Evolutionary conservation across 2,888 invertebrate species (phyloP).

Genomic region (Microctonus hyperodae): DNA sequence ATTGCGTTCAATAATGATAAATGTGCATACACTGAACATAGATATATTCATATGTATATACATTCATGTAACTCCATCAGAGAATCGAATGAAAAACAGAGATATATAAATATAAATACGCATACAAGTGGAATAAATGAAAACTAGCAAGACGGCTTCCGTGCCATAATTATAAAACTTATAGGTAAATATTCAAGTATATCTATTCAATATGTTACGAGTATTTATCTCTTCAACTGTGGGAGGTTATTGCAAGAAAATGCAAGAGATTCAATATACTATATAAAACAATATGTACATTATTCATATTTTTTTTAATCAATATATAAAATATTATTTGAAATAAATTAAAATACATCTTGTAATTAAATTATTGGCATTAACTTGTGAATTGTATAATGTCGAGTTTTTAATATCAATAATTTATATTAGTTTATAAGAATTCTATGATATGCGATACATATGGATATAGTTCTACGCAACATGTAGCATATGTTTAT

Average conservation of each 20-base stretch:
- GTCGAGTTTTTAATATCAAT: no score
- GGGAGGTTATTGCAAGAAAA: slow-evolving; percentile 6
- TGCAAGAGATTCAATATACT: not conserved
- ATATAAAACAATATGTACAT: not conserved
- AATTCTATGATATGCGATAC: no score
- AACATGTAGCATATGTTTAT: no score
- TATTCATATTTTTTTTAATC: not conserved
- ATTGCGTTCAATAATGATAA: slow-evolving; percentile 21
- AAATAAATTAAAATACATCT: not conserved
- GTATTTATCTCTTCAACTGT: slow-evolving; percentile 18
- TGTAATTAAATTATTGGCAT: not conserved
- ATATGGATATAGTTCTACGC: no score
- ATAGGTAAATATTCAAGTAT: not conserved
- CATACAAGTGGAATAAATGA: slow-evolving; percentile 21
- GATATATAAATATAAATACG: not conserved
- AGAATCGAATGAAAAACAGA: not conserved
- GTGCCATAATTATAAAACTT: slow-evolving; percentile 20
- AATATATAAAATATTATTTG: not conserved
- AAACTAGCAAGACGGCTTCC: slow-evolving; percentile 40
- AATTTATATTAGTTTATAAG: no score
- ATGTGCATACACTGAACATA: slow-evolving; percentile 7
- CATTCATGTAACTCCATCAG: slow-evolving; percentile 1
- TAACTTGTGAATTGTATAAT: no score
- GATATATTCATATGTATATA: not conserved
- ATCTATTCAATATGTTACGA: not conserved